Evolutionary conservation across 2,797 vertebrate species (phyloP).

Genomic region (Scyliorhinus canicula): DNA sequence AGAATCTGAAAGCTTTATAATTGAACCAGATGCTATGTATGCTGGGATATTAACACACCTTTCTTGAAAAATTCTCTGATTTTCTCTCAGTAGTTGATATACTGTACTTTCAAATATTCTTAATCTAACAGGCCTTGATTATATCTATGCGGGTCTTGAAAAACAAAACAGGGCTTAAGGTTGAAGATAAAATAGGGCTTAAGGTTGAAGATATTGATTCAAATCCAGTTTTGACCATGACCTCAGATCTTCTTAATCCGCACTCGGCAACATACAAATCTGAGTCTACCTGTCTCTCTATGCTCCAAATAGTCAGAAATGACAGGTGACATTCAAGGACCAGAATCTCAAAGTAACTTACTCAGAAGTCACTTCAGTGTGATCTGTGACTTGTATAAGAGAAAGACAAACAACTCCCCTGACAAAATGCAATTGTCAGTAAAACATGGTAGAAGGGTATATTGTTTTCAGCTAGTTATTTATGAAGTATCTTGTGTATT

Average conservation of each 20-base stretch:
- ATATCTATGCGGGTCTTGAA: not conserved
- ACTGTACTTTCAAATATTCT: constrained; percentile 26
- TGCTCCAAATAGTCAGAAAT: not conserved
- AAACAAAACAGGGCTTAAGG: not conserved
- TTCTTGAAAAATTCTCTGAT: not conserved
- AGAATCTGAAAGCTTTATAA: constrained; percentile 31
- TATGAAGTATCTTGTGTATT: not conserved
- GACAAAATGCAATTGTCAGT: not conserved
- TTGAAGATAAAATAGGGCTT: not conserved
- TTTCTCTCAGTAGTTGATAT: not conserved
- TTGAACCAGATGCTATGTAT: constrained; percentile 31
- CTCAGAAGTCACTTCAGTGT: no score
- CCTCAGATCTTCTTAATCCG: not conserved
- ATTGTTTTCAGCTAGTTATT: constrained; percentile 22
- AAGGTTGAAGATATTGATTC: not conserved
- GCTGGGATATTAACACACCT: constrained; percentile 32
- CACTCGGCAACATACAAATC: not conserved
- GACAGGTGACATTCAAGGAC: not conserved
- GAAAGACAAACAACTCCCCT: not conserved
- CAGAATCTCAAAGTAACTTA: no score
- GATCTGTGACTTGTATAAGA: not conserved
- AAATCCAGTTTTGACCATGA: not conserved
- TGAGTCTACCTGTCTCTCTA: not conserved
- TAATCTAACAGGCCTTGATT: not conserved
- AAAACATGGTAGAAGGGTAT: not conserved